These are phyloP conservation scores for Clamator glandarius DNA, from an alignment of 2,797 vertebrate species.

Conservation along the genomic window DNA sequence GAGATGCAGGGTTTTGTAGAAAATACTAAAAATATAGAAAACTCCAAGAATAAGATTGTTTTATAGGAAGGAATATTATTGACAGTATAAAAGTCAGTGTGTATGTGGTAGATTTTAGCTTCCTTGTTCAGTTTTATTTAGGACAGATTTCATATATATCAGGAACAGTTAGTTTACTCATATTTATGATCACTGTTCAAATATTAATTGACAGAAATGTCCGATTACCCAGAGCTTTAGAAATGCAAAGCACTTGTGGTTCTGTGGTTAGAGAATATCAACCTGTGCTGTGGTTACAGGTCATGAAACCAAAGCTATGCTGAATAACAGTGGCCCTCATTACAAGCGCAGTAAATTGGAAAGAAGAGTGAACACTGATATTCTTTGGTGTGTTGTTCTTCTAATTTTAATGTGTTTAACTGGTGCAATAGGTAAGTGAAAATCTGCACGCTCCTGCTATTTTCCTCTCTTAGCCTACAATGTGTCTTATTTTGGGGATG, in stretches of 20 bases:
- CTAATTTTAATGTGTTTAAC: conserved; percentile 89
- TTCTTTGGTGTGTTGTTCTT: conserved; percentile 92
- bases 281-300: conserved; percentile 72
- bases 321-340: conserved; percentile 91
- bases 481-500: not conserved
- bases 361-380: conserved; percentile 86
- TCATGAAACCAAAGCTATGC: conserved; percentile 97
- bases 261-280: not conserved
- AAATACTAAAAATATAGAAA: not conserved
- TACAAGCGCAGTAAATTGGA: conserved; percentile 94
- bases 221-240: not conserved
- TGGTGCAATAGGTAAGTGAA: conserved; percentile 85
- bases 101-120: not conserved
- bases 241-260: not conserved
- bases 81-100: not conserved
- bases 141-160: not conserved
- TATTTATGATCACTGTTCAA: not conserved
- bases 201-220: not conserved
- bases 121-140: not conserved
- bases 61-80: not conserved
- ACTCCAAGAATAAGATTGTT: not conserved
- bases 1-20: not conserved
- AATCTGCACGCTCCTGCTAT: not conserved
- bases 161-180: not conserved
- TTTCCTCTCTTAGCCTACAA: not conserved